Evolutionary conservation across 2,888 invertebrate species (phyloP).

Genomic region (Tricholauxania praeusta): DNA sequence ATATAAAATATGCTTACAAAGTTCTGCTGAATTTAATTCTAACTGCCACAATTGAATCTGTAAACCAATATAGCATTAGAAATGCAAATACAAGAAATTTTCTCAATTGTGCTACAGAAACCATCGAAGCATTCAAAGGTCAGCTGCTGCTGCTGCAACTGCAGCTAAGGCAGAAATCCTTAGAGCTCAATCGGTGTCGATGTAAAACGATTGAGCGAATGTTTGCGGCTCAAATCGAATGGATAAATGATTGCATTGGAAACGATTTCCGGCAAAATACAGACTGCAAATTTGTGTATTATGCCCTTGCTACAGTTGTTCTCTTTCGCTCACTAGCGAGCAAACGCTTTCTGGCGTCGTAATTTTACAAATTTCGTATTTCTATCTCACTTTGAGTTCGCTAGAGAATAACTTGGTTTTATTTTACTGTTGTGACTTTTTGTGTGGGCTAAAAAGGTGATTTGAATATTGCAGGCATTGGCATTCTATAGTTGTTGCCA

Average conservation of each 20-base stretch:
- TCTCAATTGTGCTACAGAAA: too few species aligned
- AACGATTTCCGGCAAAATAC: slow-evolving; percentile 18
- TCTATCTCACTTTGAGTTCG: neutral
- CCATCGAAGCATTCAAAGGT: neutral
- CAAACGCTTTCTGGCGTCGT: too few species aligned
- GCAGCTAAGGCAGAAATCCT: neutral
- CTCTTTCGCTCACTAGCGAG: too few species aligned
- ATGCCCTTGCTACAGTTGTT: too few species aligned
- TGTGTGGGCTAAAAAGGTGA: neutral
- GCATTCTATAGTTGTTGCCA: neutral
- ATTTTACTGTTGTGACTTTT: slow-evolving; percentile 2
- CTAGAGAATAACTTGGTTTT: neutral
- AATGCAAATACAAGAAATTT: too few species aligned
- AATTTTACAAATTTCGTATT: too few species aligned
- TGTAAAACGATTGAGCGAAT: slow-evolving; percentile 10
- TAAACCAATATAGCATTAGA: too few species aligned
- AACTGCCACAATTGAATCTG: too few species aligned
- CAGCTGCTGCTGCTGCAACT: neutral
- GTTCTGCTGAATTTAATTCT: too few species aligned
- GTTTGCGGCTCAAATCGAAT: slow-evolving; percentile 27
- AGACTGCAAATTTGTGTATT: too few species aligned
- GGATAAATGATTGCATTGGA: slow-evolving; percentile 27
- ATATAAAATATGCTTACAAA: too few species aligned
- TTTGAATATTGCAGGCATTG: slow-evolving; percentile 11
- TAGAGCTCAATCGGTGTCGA: slow-evolving; percentile 1